These are phyloP conservation scores for Anomalospiza imberbis DNA, from an alignment of 2,797 vertebrate species.

Conservation along the genomic window DNA sequence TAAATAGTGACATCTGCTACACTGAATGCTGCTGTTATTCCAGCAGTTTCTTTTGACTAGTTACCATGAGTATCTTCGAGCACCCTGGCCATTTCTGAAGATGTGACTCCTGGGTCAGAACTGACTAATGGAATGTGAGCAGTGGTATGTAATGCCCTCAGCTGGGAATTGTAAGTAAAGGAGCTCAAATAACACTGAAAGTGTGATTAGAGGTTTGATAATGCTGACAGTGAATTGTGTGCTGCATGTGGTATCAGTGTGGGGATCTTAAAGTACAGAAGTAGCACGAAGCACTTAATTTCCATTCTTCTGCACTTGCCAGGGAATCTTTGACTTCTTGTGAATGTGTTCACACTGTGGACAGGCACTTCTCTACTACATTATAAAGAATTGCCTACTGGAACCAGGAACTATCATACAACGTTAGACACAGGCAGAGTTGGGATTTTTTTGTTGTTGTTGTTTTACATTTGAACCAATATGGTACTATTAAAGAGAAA, in stretches of 20 bases:
- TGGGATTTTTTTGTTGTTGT: neutral
- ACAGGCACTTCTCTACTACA: neutral
- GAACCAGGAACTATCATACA: neutral
- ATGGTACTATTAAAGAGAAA: neutral
- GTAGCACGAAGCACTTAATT: neutral
- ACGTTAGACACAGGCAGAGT: neutral
- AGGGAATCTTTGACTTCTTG: neutral
- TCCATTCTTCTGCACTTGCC: neutral
- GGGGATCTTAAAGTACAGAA: neutral
- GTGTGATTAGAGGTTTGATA: neutral
- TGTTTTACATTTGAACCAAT: neutral
- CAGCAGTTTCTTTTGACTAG: neutral
- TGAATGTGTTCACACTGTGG: neutral
- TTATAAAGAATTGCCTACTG: neutral
- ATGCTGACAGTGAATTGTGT: neutral
- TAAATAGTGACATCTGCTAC: neutral
- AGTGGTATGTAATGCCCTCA: neutral
- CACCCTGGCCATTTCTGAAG: neutral
- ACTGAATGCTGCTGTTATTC: neutral
- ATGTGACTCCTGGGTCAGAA: neutral
- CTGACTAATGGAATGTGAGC: neutral
- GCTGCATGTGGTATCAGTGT: neutral
- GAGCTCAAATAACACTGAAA: neutral
- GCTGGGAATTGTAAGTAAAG: neutral
- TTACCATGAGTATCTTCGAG: neutral